Conservation (phyloP, 1,140 invertebrate genomes). For the Zaprionus kolodkinae region DNA sequence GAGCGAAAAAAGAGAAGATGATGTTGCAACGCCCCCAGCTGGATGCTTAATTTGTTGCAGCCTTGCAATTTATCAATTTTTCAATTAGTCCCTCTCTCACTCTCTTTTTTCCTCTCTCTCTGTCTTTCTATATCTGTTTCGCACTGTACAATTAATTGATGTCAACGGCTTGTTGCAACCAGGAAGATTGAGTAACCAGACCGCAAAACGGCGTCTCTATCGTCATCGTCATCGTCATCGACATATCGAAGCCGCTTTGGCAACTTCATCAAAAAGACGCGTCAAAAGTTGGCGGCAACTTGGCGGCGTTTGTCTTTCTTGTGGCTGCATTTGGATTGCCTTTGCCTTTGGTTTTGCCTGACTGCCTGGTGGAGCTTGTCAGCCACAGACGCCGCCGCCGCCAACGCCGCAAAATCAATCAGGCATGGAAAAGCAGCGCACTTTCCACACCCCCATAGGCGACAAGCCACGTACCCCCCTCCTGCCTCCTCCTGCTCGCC, state of each 20-base stretch:
- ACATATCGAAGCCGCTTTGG: constrained; percentile 48
- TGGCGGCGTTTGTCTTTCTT: constrained; percentile 63
- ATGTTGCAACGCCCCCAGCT: constrained; percentile 26
- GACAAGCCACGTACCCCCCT: not conserved
- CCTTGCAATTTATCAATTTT: constrained; percentile 48
- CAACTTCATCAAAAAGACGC: constrained; percentile 74
- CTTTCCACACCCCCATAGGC: constrained; percentile 23
- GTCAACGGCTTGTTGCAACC: constrained; percentile 74
- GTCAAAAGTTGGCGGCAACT: constrained; percentile 56
- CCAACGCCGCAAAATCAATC: constrained; percentile 78
- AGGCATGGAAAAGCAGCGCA: constrained; percentile 52
- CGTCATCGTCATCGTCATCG: constrained; percentile 21
- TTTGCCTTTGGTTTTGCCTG: not conserved
- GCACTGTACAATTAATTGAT: constrained; percentile 65
- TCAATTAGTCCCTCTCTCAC: not conserved
- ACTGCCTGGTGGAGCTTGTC: constrained; percentile 12
- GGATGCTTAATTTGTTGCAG: constrained; percentile 21
- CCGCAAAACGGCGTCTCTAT: constrained; percentile 52
- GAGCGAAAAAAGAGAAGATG: constrained; percentile 27
- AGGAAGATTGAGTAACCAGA: constrained; percentile 79
- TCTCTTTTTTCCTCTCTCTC: constrained; percentile 11
- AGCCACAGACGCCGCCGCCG: constrained; percentile 43
- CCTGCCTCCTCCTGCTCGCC: not conserved
- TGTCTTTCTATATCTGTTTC: constrained; percentile 13
- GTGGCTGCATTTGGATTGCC: constrained; percentile 45